Percentiles rank a stretch among this genome's conserved stretches.
Evolutionary conservation across 2,888 invertebrate species (phyloP).

Genomic region (Melieria crassipennis): DNA sequence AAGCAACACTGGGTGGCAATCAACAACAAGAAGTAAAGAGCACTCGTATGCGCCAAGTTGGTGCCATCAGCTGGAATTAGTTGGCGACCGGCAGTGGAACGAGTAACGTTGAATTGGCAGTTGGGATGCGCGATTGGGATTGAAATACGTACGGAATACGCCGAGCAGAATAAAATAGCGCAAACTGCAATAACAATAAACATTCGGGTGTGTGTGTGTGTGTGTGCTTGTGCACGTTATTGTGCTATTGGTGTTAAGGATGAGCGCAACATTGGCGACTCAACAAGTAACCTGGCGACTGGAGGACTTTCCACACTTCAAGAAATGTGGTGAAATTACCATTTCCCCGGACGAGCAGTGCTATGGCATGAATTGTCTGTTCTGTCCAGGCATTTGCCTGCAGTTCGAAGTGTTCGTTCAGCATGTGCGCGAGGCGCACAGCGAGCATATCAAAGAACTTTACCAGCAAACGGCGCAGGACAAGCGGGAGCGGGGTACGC

Average conservation of each 20-base stretch:
- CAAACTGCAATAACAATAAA: not conserved
- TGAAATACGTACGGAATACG: not conserved
- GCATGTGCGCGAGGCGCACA: constrained; percentile 54
- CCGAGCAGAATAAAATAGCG: not conserved
- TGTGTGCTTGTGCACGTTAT: not conserved
- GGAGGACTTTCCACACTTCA: constrained; percentile 56
- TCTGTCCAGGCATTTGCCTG: constrained; percentile 57
- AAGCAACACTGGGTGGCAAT: too few species aligned
- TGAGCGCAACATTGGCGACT: constrained; percentile 15
- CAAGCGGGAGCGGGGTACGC: not conserved
- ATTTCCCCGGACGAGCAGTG: constrained; percentile 56
- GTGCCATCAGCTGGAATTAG: constrained; percentile 32
- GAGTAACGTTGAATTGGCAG: constrained; percentile 30
- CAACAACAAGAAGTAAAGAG: too few species aligned
- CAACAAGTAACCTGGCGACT: constrained; percentile 46
- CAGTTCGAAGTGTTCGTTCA: constrained; percentile 55
- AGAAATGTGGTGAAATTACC: constrained; percentile 59
- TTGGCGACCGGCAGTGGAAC: constrained; percentile 40
- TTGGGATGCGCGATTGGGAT: not conserved
- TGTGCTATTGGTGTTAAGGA: not conserved
- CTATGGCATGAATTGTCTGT: constrained; percentile 57
- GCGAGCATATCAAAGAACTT: constrained; percentile 51
- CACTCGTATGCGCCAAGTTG: constrained; percentile 25
- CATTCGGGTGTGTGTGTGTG: not conserved
- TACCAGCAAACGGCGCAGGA: constrained; percentile 44